Conservation (phyloP, 2,113 vertebrate species). For the Rhynchomys soricoides region DNA sequence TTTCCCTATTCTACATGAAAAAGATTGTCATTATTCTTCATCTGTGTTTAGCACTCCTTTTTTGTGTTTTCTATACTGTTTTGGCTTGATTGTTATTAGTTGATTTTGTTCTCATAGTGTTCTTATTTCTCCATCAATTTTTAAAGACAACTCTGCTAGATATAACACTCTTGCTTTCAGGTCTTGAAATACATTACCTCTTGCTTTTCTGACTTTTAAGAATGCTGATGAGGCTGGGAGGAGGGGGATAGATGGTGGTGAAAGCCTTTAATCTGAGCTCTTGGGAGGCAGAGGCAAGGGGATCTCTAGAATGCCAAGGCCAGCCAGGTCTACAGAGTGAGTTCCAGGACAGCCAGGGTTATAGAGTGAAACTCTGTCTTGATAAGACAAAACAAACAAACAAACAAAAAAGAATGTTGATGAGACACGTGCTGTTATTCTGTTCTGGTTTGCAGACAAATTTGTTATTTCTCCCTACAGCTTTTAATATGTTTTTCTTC, state of each 20-base stretch:
- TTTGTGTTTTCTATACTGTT: no score
- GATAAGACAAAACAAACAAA: background rate
- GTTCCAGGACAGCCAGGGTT: background rate
- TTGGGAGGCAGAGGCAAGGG: background rate
- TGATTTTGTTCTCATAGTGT: background rate
- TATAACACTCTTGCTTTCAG: background rate
- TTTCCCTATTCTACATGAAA: background rate
- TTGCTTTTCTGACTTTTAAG: background rate
- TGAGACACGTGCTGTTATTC: background rate
- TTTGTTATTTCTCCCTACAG: background rate
- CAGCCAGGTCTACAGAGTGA: background rate
- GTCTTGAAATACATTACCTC: background rate
- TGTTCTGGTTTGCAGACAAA: background rate
- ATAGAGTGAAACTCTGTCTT: background rate
- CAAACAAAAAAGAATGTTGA: background rate
- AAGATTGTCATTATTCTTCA: background rate
- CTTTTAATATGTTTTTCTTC: background rate
- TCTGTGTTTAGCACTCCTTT: background rate
- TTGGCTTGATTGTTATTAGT: background rate
- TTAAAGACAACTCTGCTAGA: background rate
- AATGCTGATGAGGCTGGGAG: background rate
- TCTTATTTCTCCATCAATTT: background rate
- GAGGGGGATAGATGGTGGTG: background rate
- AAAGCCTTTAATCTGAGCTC: background rate
- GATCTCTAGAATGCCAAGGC: background rate